phyloP scores from a whole-genome alignment of 2,888 invertebrate species.

The Tineola bisselliella region DNA sequence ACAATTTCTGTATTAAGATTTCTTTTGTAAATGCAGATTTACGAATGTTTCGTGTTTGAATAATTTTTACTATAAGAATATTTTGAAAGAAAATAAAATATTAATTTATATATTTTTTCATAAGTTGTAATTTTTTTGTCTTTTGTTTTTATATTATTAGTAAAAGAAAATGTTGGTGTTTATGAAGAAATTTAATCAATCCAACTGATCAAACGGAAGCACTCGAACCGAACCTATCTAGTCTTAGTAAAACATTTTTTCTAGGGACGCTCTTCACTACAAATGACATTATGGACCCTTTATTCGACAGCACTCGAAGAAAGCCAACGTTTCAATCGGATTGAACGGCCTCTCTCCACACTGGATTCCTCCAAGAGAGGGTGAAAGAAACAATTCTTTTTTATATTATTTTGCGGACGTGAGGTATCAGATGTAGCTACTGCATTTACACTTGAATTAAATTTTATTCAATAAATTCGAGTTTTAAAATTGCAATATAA shows the following conservation, averaged over 20 bases:
- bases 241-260: conserved; percentile 28
- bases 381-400: conserved; percentile 36
- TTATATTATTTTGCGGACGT: conserved; percentile 16
- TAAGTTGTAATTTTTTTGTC: too few species aligned
- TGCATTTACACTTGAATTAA: not conserved
- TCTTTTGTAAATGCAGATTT: not conserved
- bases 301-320: conserved; percentile 33
- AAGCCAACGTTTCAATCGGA: conserved; percentile 49
- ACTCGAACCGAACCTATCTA: not conserved
- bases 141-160: too few species aligned
- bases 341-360: conserved; percentile 35
- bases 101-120: too few species aligned
- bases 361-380: conserved; percentile 31
- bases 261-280: conserved; percentile 36
- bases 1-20: not conserved
- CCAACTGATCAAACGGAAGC: not conserved
- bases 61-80: too few species aligned
- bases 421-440: not conserved
- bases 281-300: conserved; percentile 54
- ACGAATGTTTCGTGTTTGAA: too few species aligned
- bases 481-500: too few species aligned
- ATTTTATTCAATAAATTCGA: not conserved
- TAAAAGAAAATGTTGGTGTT: too few species aligned
- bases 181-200: not conserved
- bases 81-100: too few species aligned